Conservation (phyloP, 2,797 vertebrate species). For the Scarus forsteni region DNA sequence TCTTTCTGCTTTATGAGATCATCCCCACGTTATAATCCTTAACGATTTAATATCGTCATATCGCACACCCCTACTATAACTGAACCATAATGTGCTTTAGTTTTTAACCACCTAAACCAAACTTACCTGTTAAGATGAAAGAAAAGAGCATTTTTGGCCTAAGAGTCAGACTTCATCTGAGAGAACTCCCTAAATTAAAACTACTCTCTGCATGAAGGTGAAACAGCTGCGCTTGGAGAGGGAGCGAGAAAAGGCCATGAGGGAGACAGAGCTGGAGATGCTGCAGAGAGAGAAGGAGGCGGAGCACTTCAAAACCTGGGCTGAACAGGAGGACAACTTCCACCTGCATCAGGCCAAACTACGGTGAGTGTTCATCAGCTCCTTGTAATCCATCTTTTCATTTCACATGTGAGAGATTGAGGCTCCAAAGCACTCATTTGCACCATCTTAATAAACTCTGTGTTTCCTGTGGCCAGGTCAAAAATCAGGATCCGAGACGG, state of each 20-base stretch:
- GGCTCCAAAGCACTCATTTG: not conserved
- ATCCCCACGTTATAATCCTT: no score
- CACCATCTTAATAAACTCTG: not conserved
- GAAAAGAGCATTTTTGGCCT: no score
- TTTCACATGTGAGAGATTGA: not conserved
- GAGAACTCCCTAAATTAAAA: not conserved
- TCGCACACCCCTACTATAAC: no score
- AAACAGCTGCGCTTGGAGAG: constrained; percentile 96
- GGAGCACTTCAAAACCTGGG: constrained; percentile 98
- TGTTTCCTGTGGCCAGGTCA: constrained; percentile 82
- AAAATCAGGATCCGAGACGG: constrained; percentile 97
- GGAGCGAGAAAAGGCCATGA: constrained; percentile 96
- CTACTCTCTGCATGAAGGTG: constrained; percentile 82
- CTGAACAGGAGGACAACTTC: constrained; percentile 98
- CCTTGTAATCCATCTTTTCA: not conserved
- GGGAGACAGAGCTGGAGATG: constrained; percentile 97
- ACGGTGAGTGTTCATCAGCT: constrained; percentile 73
- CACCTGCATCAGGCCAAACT: constrained; percentile 98
- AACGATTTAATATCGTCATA: no score
- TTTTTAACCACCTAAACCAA: no score
- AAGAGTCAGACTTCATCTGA: no score
- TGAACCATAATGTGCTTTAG: no score
- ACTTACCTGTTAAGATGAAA: no score
- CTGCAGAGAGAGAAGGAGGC: constrained; percentile 98
- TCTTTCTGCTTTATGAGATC: no score